Conservation (phyloP, 2,888 invertebrate species). For the Lycia hirtaria region DNA sequence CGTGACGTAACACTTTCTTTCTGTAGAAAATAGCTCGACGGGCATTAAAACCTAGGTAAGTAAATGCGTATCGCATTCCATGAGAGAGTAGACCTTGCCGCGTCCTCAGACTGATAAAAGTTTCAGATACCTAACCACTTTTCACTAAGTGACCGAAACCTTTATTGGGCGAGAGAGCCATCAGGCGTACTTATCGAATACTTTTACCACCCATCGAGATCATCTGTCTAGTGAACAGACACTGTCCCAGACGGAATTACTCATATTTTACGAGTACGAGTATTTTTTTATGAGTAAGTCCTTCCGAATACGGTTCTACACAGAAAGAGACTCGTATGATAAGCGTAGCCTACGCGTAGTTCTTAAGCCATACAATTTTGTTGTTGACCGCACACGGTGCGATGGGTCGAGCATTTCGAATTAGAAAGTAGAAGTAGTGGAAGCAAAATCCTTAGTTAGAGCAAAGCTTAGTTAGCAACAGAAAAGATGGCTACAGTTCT, state of each 20-base stretch:
- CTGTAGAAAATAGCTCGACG: too few species aligned
- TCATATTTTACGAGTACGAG: conserved; percentile 18
- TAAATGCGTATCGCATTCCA: not conserved
- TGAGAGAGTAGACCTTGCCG: not conserved
- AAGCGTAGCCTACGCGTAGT: too few species aligned
- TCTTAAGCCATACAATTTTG: too few species aligned
- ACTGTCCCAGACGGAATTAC: conserved; percentile 10
- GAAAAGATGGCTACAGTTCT: too few species aligned
- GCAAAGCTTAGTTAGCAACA: too few species aligned
- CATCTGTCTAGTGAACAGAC: conserved; percentile 28
- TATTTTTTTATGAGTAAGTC: conserved; percentile 1
- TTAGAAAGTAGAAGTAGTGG: too few species aligned
- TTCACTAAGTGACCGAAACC: conserved; percentile 12
- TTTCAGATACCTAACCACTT: conserved; percentile 1
- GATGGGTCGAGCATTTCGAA: too few species aligned
- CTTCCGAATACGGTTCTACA: not conserved
- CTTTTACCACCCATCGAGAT: conserved; percentile 34
- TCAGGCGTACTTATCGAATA: conserved; percentile 34
- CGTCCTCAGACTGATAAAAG: not conserved
- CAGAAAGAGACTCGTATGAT: too few species aligned
- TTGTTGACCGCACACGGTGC: too few species aligned
- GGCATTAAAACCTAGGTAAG: too few species aligned
- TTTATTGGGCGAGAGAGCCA: conserved; percentile 17
- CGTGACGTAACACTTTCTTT: too few species aligned
- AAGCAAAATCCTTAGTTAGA: too few species aligned